A percentile compares a stretch with the other conserved stretches of the same genome.
Evolutionary conservation across 2,797 vertebrate species (phyloP).

Genomic region (Chloroceryle inda): DNA sequence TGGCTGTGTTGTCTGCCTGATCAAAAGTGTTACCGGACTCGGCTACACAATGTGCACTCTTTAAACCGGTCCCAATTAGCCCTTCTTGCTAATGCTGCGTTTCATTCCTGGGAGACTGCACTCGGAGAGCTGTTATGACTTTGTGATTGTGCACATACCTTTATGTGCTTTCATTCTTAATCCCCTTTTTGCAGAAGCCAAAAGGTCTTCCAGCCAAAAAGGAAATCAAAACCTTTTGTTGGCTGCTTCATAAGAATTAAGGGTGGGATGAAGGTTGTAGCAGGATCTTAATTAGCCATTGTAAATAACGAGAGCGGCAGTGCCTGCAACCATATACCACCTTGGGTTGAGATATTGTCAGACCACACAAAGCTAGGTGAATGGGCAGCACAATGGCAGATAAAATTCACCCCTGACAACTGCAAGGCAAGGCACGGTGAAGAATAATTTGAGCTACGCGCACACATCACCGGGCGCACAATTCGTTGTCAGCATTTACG

Average conservation of each 20-base stretch:
- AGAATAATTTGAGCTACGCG: background rate
- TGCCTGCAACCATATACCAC: slow-evolving; percentile 79
- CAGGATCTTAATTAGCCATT: slow-evolving; percentile 81
- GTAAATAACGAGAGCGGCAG: slow-evolving; percentile 77
- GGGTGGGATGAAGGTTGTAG: slow-evolving; percentile 78
- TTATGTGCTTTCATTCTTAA: slow-evolving; percentile 79
- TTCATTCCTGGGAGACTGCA: slow-evolving; percentile 77
- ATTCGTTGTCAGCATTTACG: slow-evolving; percentile 18
- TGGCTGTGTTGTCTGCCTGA: slow-evolving; percentile 73
- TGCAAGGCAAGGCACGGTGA: background rate
- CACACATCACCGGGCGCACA: background rate
- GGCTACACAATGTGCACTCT: slow-evolving; percentile 70
- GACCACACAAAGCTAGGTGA: slow-evolving; percentile 80
- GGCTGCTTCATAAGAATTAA: slow-evolving; percentile 78
- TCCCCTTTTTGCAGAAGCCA: slow-evolving; percentile 80
- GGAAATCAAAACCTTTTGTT: slow-evolving; percentile 82
- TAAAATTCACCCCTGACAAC: slow-evolving; percentile 57
- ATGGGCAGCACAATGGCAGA: slow-evolving; percentile 73
- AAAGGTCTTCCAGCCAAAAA: slow-evolving; percentile 81
- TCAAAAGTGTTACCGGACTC: slow-evolving; percentile 75
- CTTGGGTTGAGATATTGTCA: slow-evolving; percentile 78
- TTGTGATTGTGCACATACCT: slow-evolving; percentile 79
- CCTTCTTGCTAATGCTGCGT: slow-evolving; percentile 71
- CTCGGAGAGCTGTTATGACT: slow-evolving; percentile 76
- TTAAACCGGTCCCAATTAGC: slow-evolving; percentile 75